Evolutionary conservation across 2,888 invertebrate genomes (phyloP).

Genomic region (Andrena flavipes): DNA sequence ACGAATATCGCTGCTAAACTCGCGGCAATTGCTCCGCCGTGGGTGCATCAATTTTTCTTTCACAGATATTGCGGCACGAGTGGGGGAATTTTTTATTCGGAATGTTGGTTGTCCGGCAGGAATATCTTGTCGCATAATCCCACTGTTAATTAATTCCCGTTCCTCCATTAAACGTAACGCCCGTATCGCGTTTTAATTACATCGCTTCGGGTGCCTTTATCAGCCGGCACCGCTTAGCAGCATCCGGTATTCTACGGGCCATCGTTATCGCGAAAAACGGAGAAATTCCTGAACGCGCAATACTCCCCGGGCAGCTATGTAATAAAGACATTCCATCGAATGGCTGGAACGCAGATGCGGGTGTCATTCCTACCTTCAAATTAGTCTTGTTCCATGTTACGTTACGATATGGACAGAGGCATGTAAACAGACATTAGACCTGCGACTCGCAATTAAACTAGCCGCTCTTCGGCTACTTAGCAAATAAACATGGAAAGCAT

Average conservation of each 20-base stretch:
- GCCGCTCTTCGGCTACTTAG: too few species aligned
- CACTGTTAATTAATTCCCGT: background rate
- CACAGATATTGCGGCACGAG: background rate
- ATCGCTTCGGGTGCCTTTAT: constrained; percentile 25
- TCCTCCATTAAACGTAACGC: background rate
- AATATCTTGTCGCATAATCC: background rate
- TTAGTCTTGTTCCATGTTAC: constrained; percentile 48
- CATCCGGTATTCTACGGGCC: constrained; percentile 50
- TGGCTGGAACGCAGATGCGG: constrained; percentile 73
- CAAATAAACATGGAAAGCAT: too few species aligned
- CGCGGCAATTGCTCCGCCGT: background rate
- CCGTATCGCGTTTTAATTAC: constrained; percentile 26
- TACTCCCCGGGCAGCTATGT: constrained; percentile 72
- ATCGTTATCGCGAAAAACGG: constrained; percentile 68
- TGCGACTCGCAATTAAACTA: too few species aligned
- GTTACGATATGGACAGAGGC: background rate
- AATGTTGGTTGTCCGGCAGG: too few species aligned
- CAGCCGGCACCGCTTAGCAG: constrained; percentile 32
- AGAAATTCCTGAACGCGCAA: constrained; percentile 65
- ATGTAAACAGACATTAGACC: background rate
- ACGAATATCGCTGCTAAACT: background rate
- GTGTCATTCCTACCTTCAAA: constrained; percentile 62
- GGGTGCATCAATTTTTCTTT: background rate
- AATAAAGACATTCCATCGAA: constrained; percentile 80
- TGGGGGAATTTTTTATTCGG: background rate